Evolutionary conservation across 1,140 invertebrate species (phyloP).

Genomic region (Zaprionus kolodkinae): DNA sequence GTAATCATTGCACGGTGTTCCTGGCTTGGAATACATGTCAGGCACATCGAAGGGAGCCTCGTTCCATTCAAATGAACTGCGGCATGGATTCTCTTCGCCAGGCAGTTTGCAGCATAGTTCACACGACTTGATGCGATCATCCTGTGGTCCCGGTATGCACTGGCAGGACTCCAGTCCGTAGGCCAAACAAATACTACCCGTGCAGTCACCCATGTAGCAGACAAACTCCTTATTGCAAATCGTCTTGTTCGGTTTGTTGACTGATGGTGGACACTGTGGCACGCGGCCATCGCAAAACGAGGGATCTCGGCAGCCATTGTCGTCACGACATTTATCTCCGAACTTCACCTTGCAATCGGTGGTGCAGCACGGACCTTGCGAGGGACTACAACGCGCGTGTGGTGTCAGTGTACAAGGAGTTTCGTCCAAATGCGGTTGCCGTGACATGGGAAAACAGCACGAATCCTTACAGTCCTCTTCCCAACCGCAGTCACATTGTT

Average conservation of each 20-base stretch:
- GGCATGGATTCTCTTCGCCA: constrained; percentile 91
- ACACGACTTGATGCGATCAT: constrained; percentile 93
- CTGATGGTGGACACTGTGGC: constrained; percentile 94
- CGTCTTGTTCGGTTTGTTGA: constrained; percentile 96
- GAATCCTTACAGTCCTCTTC: constrained; percentile 96
- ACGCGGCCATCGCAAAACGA: constrained; percentile 94
- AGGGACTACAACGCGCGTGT: constrained; percentile 83
- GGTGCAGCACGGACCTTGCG: constrained; percentile 97
- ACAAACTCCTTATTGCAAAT: constrained; percentile 97
- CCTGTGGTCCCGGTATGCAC: constrained; percentile 90
- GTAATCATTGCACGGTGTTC: constrained; percentile 98
- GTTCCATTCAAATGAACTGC: constrained; percentile 96
- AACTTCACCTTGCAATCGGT: constrained; percentile 93
- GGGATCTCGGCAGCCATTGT: constrained; percentile 96
- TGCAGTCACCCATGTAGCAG: constrained; percentile 97
- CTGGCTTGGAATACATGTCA: constrained; percentile 96
- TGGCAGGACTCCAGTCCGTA: constrained; percentile 98
- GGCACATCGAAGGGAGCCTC: constrained; percentile 94
- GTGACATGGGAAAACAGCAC: constrained; percentile 96
- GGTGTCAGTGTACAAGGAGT: constrained; percentile 93
- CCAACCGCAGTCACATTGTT: constrained; percentile 99
- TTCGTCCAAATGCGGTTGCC: constrained; percentile 89
- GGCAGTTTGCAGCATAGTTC: constrained; percentile 95
- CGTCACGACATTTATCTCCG: constrained; percentile 95
- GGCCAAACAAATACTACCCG: constrained; percentile 95